Conservation (phyloP, 2,113 vertebrate genomes). For the Cyrtonyx montezumae region DNA sequence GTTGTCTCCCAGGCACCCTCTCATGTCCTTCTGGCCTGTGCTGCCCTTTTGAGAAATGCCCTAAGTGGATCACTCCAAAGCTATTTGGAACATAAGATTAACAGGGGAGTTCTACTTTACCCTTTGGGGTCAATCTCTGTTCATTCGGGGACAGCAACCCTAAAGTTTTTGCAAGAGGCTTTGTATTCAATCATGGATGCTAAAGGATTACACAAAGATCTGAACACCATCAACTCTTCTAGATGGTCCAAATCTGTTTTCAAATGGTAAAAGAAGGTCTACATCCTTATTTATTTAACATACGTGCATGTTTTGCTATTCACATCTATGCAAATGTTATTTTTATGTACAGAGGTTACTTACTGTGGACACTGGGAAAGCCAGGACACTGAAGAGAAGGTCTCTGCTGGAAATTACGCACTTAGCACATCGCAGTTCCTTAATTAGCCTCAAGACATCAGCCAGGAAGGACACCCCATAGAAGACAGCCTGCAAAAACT, state of each 20-base stretch:
- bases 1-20: neutral
- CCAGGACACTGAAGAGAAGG: slow-evolving; percentile 78
- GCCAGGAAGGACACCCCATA: slow-evolving; percentile 77
- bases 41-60: slow-evolving; percentile 29
- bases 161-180: neutral
- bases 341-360: slow-evolving; percentile 58
- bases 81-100: slow-evolving; percentile 12
- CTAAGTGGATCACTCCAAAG: slow-evolving; percentile 1
- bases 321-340: neutral
- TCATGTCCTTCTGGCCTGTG: neutral
- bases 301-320: neutral
- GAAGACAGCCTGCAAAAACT: slow-evolving; percentile 83
- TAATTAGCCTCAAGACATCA: slow-evolving; percentile 76
- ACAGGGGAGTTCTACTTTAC: neutral
- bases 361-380: slow-evolving; percentile 78
- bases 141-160: neutral
- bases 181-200: neutral
- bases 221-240: neutral
- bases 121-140: neutral
- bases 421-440: slow-evolving; percentile 68
- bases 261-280: neutral
- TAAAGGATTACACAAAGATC: neutral
- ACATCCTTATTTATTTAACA: neutral
- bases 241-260: neutral
- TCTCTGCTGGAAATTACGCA: slow-evolving; percentile 76